These are phyloP conservation scores for Lithophane ornitopus DNA, from an alignment of 2,888 invertebrate genomes.

Conservation along the genomic window DNA sequence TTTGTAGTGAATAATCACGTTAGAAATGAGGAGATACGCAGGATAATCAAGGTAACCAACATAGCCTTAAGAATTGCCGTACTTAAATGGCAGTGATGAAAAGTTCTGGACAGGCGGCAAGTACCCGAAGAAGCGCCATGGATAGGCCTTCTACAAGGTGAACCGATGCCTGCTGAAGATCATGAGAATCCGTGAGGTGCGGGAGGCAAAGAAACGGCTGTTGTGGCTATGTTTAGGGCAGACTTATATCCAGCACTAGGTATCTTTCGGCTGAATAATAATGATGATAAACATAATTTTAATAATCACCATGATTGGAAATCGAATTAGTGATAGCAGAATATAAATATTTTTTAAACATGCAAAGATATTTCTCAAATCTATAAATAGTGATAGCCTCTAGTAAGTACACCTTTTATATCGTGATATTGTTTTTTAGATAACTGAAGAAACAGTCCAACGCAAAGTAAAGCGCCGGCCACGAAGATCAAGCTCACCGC, in stretches of 20 bases:
- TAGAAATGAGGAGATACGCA: neutral
- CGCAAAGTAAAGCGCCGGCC: conserved; percentile 73
- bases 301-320: neutral
- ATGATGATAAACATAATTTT: neutral
- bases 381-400: too few species aligned
- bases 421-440: conserved; percentile 73
- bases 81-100: neutral
- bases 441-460: conserved; percentile 73
- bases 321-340: neutral
- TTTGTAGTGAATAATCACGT: neutral
- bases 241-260: neutral
- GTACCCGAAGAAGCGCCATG: neutral
- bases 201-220: neutral
- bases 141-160: neutral
- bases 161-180: neutral
- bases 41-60: neutral
- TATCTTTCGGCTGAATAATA: neutral
- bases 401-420: too few species aligned
- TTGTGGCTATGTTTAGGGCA: neutral
- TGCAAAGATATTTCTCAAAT: neutral
- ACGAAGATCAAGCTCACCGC: conserved; percentile 72
- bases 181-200: neutral
- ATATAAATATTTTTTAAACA: neutral
- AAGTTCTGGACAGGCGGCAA: neutral
- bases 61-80: neutral